Evolutionary conservation across 2,888 invertebrate genomes (phyloP).

Genomic region (Pyrochroa serraticornis): DNA sequence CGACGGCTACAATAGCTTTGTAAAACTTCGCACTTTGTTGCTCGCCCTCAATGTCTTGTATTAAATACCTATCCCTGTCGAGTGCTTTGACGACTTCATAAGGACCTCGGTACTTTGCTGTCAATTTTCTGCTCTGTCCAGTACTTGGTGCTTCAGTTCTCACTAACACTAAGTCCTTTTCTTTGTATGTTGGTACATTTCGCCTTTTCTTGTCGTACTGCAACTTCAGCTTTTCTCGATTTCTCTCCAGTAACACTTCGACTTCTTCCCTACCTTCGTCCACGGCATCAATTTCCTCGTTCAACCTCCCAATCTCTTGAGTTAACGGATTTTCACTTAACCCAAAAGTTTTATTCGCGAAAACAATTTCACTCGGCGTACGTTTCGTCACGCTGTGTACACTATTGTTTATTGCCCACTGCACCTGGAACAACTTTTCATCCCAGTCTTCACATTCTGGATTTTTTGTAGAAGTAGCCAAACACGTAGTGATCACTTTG

Average conservation of each 20-base stretch:
- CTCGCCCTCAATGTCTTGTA: conserved; percentile 29
- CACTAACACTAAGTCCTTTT: conserved; percentile 17
- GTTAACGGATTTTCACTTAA: too few species aligned
- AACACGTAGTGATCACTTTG: conserved; percentile 3
- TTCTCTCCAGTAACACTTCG: too few species aligned
- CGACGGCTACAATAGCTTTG: conserved; percentile 15
- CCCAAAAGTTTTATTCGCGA: conserved; percentile 2
- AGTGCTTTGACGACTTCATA: conserved; percentile 29
- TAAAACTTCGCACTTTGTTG: conserved; percentile 17
- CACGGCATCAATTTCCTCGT: too few species aligned
- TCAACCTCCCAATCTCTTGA: too few species aligned
- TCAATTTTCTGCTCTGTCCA: conserved; percentile 21
- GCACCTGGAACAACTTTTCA: conserved; percentile 16
- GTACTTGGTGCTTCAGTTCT: conserved; percentile 17
- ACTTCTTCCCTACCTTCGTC: too few species aligned
- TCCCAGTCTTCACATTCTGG: conserved; percentile 7
- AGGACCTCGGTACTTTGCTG: conserved; percentile 22
- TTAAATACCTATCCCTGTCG: conserved; percentile 24
- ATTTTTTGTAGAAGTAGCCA: background rate
- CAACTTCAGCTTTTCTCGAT: too few species aligned
- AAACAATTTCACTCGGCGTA: conserved; percentile 9
- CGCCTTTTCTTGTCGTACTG: background rate
- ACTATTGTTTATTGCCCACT: conserved; percentile 28
- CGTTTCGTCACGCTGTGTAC: conserved; percentile 12
- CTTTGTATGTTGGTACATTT: conserved; percentile 3